Percentiles rank a stretch among this genome's conserved stretches.
phyloP scores from a whole-genome alignment of 2,888 invertebrate species.

The Epinotia demarniana region DNA sequence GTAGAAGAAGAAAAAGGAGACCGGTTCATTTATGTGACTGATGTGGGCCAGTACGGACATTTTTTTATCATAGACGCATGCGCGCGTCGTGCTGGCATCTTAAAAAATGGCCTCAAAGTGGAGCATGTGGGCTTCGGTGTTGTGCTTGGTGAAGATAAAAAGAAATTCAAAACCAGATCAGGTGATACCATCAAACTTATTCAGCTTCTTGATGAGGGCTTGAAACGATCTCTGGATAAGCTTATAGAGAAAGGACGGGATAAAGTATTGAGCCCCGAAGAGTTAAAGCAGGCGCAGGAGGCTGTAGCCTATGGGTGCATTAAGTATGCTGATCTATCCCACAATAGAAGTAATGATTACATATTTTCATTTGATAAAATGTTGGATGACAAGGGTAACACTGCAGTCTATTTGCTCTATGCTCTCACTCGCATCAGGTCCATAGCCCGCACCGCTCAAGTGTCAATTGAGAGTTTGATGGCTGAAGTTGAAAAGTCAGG shows the following conservation, averaged over 20 bases:
- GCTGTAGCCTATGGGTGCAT: slow-evolving; percentile 99
- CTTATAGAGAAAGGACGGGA: slow-evolving; percentile 94
- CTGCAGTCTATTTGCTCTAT: slow-evolving; percentile 98
- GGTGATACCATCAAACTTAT: slow-evolving; percentile 96
- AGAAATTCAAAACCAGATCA: slow-evolving; percentile 99
- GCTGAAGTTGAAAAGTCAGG: slow-evolving; percentile 85
- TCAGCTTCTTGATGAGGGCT: slow-evolving; percentile 96
- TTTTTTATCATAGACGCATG: slow-evolving; percentile 91
- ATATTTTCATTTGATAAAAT: slow-evolving; percentile 99
- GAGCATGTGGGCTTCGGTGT: slow-evolving; percentile 99
- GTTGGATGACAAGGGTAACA: slow-evolving; percentile 99
- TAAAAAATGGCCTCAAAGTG: slow-evolving; percentile 86
- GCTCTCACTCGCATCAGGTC: slow-evolving; percentile 97
- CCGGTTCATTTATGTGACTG: slow-evolving; percentile 97
- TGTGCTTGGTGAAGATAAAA: slow-evolving; percentile 98
- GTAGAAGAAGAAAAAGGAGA: slow-evolving; percentile 93
- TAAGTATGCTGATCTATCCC: slow-evolving; percentile 98
- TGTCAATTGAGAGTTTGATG: slow-evolving; percentile 85
- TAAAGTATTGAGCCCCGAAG: slow-evolving; percentile 91
- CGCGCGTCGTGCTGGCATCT: slow-evolving; percentile 90
- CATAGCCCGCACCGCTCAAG: slow-evolving; percentile 91
- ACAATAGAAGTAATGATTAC: slow-evolving; percentile 97
- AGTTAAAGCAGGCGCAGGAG: slow-evolving; percentile 93
- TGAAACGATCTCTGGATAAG: slow-evolving; percentile 92
- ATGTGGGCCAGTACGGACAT: slow-evolving; percentile 93